Evolutionary conservation across 2,797 vertebrate genomes (phyloP).

Genomic region (Bovichtus diacanthus): DNA sequence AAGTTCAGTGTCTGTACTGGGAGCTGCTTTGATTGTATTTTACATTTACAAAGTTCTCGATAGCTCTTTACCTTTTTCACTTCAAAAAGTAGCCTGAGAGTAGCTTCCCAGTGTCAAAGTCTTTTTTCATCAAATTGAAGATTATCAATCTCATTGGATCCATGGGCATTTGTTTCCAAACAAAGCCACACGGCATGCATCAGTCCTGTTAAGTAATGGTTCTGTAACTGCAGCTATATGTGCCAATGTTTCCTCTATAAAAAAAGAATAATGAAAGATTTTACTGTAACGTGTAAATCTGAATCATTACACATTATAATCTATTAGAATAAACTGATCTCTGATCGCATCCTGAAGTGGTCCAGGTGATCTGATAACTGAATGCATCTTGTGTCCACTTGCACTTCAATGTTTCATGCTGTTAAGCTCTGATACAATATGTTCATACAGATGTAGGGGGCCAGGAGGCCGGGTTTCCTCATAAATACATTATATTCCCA

Average conservation of each 20-base stretch:
- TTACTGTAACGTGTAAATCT: slow-evolving; percentile 15
- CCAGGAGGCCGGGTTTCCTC: slow-evolving; percentile 21
- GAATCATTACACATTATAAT: slow-evolving; percentile 2
- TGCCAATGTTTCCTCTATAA: background rate
- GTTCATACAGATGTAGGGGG: slow-evolving; percentile 4
- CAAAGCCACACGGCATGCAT: background rate
- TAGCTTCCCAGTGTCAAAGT: too few species aligned
- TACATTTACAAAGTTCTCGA: background rate
- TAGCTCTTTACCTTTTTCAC: background rate
- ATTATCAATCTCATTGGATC: background rate
- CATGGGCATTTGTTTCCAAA: background rate
- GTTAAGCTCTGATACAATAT: slow-evolving; percentile 26
- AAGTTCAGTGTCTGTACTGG: background rate
- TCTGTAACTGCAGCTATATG: background rate
- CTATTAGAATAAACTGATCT: slow-evolving; percentile 7
- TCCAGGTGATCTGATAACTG: slow-evolving; percentile 33
- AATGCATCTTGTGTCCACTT: slow-evolving; percentile 21
- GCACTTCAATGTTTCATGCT: slow-evolving; percentile 29
- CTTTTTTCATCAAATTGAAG: background rate
- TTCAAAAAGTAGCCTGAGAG: background rate
- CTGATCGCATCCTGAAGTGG: slow-evolving; percentile 4
- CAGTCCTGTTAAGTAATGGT: background rate
- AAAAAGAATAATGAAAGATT: slow-evolving; percentile 6
- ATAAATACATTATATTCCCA: slow-evolving; percentile 41
- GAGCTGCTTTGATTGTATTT: background rate